Evolutionary conservation across 2,797 vertebrate species (phyloP), one percentile per base, ranked within the genome.

Genomic region (Cottoperca gobio): DNA sequence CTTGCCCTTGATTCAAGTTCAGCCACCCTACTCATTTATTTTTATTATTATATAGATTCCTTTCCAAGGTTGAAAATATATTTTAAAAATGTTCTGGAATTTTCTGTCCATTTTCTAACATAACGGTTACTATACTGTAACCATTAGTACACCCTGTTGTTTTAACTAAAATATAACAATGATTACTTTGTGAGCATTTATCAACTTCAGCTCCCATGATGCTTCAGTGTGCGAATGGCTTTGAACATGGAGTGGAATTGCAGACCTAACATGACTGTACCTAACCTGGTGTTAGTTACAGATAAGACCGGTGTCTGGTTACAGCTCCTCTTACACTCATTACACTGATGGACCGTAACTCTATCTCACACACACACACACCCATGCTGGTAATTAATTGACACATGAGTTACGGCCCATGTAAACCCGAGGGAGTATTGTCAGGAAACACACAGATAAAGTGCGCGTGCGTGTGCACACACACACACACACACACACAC

Each of bases 211-310:
- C n/a, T 69, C 54, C 67, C 48, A 7, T 53, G 19, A 68, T n/a
- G 42, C 63, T 70, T 63, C 26, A 23, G 10, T 1, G 8, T 21
- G 31, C 53, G 45, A 40, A 13, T 33, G 37, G 24, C 58, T 37
- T 48, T 39, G 39, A 21, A 43, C 21, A 28, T 17, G 1, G 12
- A 45, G 57, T 26, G 26, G 23, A 60, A 49, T 3, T 24, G 53
- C 43, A 60, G 42, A 74, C 54, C 9, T 3, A 16, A 73, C 28
- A 17, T 45, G 19, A 43, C 59, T 70, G 50, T 50, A 53, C 75
- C 70, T 70, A 69, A 85, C 83, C 76, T 86, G 91, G 88, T 89
- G 82, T 91, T 91, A 87, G 89, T 92, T 89, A 91, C 87, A 91
- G 88, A 89, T 83, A 45, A 69, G 48, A 70, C 26, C 23, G 5